Percentiles rank a stretch among this genome's conserved stretches.
Conservation (phyloP, 2,113 vertebrate genomes). For the Aythya baeri region DNA sequence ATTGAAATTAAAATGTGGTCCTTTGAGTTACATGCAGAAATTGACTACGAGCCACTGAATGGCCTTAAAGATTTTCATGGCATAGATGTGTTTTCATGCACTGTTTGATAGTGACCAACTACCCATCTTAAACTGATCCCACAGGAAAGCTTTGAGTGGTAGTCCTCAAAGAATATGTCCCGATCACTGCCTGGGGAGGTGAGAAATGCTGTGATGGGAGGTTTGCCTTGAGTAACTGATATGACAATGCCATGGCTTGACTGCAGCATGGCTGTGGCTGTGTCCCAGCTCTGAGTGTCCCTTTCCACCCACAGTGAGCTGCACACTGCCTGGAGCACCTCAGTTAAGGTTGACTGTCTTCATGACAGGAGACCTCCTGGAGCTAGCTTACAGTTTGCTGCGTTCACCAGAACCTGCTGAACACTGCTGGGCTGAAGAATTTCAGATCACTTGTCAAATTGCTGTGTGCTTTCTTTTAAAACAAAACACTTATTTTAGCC, state of each 20-base stretch:
- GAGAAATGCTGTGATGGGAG: neutral
- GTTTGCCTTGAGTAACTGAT: neutral
- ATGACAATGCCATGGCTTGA: neutral
- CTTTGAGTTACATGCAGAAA: neutral
- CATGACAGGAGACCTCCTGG: neutral
- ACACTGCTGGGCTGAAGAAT: neutral
- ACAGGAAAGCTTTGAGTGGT: neutral
- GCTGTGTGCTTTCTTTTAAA: neutral
- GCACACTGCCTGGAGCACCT: neutral
- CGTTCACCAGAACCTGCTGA: neutral
- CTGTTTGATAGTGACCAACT: neutral
- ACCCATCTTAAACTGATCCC: neutral
- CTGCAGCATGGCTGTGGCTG: fast-evolving
- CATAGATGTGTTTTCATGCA: neutral
- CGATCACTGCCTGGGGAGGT: neutral
- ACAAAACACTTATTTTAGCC: neutral
- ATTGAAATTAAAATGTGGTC: neutral
- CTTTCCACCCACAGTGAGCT: neutral
- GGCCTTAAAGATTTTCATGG: neutral
- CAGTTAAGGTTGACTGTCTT: fast-evolving
- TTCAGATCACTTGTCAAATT: neutral
- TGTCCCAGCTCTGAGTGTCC: neutral
- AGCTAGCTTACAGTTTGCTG: neutral
- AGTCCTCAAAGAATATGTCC: neutral
- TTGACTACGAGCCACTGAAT: neutral